phyloP scores from a whole-genome alignment of 1,140 invertebrate species.

The Dufourea novaeangliae region DNA sequence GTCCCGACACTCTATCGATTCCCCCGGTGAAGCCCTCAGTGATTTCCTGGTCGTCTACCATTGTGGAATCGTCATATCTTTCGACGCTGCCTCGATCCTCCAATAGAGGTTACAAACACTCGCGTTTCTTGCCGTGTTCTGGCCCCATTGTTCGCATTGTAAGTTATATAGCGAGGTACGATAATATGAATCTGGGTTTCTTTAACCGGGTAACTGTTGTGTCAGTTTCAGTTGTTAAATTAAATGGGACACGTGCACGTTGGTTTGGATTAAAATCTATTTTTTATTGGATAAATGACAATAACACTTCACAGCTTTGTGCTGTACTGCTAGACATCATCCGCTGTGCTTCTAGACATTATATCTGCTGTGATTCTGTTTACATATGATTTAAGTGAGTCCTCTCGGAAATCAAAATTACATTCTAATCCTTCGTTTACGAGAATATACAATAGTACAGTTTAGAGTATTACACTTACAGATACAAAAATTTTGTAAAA shows the following conservation, averaged over 20 bases:
- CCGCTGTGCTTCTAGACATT: too few relatives aligned
- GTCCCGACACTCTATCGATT: constrained; percentile 62
- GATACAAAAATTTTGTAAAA: too few relatives aligned
- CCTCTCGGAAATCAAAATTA: too few relatives aligned
- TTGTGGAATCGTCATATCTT: constrained; percentile 56
- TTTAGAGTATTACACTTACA: too few relatives aligned
- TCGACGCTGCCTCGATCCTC: constrained; percentile 19
- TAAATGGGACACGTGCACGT: constrained; percentile 28
- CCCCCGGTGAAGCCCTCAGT: constrained; percentile 45
- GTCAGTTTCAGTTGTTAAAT: not conserved
- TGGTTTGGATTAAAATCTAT: too few relatives aligned
- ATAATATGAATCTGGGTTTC: not conserved
- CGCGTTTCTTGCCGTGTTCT: constrained; percentile 26
- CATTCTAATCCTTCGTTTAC: too few relatives aligned
- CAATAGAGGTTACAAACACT: constrained; percentile 38
- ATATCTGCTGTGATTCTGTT: too few relatives aligned
- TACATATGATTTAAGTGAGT: too few relatives aligned
- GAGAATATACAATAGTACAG: too few relatives aligned
- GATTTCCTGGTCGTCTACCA: constrained; percentile 60
- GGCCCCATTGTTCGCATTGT: constrained; percentile 12
- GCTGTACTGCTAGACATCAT: too few relatives aligned
- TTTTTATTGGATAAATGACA: too few relatives aligned
- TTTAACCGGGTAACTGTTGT: not conserved
- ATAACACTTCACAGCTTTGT: too few relatives aligned
- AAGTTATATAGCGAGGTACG: not conserved